Evolutionary conservation across 64 coral and sea anemone genomes (phyloP).

Genomic region (Hydrozoanthus tunicans): DNA sequence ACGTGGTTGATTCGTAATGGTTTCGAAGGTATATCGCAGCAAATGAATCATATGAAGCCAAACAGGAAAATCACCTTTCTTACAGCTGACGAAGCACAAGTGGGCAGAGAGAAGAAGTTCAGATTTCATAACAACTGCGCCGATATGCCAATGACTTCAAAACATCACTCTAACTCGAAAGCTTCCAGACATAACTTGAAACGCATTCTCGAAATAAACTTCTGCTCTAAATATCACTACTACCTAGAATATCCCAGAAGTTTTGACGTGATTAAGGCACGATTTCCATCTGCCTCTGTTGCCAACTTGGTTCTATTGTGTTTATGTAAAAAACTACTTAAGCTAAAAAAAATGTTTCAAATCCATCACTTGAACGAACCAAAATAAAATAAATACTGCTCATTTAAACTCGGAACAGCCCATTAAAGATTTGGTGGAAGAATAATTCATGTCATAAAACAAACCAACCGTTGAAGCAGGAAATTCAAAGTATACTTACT

Average conservation of each 20-base stretch:
- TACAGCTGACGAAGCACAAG: not conserved
- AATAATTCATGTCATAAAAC: not conserved
- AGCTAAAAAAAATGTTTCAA: constrained; percentile 7
- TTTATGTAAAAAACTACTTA: constrained; percentile 15
- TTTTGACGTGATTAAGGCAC: constrained; percentile 25
- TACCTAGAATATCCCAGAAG: not conserved
- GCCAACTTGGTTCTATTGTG: constrained; percentile 41
- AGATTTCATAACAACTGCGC: constrained; percentile 16
- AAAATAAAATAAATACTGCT: not conserved
- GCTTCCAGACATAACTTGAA: not conserved
- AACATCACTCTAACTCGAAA: not conserved
- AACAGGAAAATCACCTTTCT: not conserved
- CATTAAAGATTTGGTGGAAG: not conserved
- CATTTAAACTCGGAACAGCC: not conserved
- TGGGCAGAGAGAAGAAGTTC: not conserved
- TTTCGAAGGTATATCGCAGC: not conserved
- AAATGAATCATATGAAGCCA: not conserved
- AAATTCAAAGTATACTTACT: constrained; percentile 82
- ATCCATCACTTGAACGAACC: not conserved
- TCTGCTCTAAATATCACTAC: not conserved
- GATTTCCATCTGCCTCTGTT: constrained; percentile 42
- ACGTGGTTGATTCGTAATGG: not conserved
- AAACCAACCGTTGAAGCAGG: constrained; percentile 28
- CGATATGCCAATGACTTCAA: constrained; percentile 4
- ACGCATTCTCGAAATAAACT: not conserved